These are phyloP conservation scores for Papilio gigon DNA, from an alignment of 2,888 invertebrate genomes.

Conservation along the genomic window DNA sequence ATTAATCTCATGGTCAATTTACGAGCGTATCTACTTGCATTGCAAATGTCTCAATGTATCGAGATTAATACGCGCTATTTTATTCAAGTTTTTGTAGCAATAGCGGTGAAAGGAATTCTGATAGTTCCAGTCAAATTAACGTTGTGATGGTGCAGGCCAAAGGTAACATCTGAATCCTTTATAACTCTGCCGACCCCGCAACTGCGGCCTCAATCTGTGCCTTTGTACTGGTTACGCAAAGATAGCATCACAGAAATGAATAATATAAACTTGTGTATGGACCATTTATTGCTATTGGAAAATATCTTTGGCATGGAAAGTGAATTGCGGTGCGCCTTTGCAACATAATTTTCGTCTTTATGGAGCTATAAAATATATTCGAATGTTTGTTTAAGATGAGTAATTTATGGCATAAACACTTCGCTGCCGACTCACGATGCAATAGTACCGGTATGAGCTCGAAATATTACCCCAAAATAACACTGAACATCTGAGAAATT, in stretches of 20 bases:
- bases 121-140: no score
- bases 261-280: slow-evolving; percentile 10
- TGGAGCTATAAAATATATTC: slow-evolving; percentile 72
- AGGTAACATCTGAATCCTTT: neutral
- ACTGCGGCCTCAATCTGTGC: neutral
- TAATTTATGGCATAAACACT: slow-evolving; percentile 76
- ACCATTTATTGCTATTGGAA: slow-evolving; percentile 19
- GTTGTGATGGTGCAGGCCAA: neutral
- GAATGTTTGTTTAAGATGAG: slow-evolving; percentile 73
- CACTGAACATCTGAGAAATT: slow-evolving; percentile 32
- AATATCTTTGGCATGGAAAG: slow-evolving; percentile 31
- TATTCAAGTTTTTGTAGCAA: neutral
- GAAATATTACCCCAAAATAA: slow-evolving; percentile 37
- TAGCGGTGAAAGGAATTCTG: no score
- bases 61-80: no score
- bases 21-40: neutral
- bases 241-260: slow-evolving; percentile 15
- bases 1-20: slow-evolving; percentile 4
- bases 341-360: slow-evolving; percentile 67
- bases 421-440: slow-evolving; percentile 47
- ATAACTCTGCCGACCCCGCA: neutral
- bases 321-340: slow-evolving; percentile 32
- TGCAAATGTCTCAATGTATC: neutral
- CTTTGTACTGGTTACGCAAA: slow-evolving; percentile 1
- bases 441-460: slow-evolving; percentile 45